Base-by-base conservation (phyloP, 2,888 invertebrate genomes). In the Idaea dimidiata region DNA sequence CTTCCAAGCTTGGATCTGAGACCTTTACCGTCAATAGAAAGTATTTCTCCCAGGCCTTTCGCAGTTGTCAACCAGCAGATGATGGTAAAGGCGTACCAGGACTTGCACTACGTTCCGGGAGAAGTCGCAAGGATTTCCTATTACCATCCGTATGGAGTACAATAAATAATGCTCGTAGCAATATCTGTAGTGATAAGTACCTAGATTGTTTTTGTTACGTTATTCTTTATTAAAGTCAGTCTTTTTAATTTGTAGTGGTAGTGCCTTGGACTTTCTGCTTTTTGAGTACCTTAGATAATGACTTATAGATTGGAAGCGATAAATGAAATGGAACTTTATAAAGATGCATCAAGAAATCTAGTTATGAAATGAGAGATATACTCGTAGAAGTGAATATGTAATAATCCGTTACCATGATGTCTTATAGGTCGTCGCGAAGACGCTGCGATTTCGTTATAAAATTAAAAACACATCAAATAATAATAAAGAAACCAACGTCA, bases 21-120 rank as follows among this genome's bases (percentile, higher is more conserved):
- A 64, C 92, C 91, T 2, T 67, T 92, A 59, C 92, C 92, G 0
- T 91, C 91, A 0, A 92, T 92, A n/a, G 91, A 92, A 74, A 91
- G 92, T 54, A 92, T 92, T 56, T 89, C 92, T 0, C 87, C 91
- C 0, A 76, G 92, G 56, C 91, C 91, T 0, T 92, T 91, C 57
- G 86, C 90, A 0, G 86, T 91, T 0, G 88, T 91, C 54, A 91
- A 91, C 67, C 91, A 92, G 72, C 91, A 91, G 72, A 91, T 92
- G 91, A 91, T 92, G 92, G 89, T 91, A 65, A 92, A 92, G 61
- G 91, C 91, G 0, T 92, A 91, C 62, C 92, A 91, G 68, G 91
- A 92, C 61, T 74, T 91, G 18, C 91, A 91, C 72, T 91, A 91
- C 62, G 87, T 86, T 1, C 89, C 91, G 10, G 81, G 87, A 62